Base-by-base conservation (phyloP, 2,113 vertebrate genomes). In the Podilymbus podiceps region DNA sequence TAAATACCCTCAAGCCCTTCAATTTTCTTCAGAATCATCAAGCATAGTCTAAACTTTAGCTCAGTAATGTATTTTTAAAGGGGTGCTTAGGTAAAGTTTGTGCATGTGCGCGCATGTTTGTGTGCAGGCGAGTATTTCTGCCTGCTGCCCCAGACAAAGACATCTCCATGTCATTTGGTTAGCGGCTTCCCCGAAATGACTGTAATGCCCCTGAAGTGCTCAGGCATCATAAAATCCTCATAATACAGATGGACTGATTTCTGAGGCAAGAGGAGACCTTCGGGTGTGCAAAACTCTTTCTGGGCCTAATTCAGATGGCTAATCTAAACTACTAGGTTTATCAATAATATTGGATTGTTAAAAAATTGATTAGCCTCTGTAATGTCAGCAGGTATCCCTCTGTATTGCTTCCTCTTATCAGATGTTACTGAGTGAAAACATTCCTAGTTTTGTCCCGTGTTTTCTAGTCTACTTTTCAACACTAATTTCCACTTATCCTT, bases 211-310 rank as follows among this genome's bases (percentile, higher is more conserved):
- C 95, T 85, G 53, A 96, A 95, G 67, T 97, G 74, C 81, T 92
- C 78, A 85, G 71, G 84, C 81, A 50, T 93, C 86, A 85, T 89
- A 95, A 96, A 96, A 94, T 76, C 50, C 93, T 89, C 78, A n/a
- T 82, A 85, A 84, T 59, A 83, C 91, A 91, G 89, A 89, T 85
- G 89, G 94, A 89, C 47, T 0, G 1, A 69, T 94, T 95, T 95
- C 40, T 11, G 74, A 91, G 67, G 58, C 50, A 63, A 88, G 50
- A 85, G 47, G 58, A 67, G 6, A 77, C 94, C 58, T 89, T 86
- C 0, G 8, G 8, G 15, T 76, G 31, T 55, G 21, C 3, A 4
- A 71, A 82, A 89, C 15, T 88, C 83, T 75, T 93, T 60, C 81
- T 77, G 46, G 66, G 59, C 18, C 81, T 80, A 50, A 79, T 92